Base-by-base conservation (phyloP, 2,113 vertebrate species). In the Hemibagrus wyckioides region DNA sequence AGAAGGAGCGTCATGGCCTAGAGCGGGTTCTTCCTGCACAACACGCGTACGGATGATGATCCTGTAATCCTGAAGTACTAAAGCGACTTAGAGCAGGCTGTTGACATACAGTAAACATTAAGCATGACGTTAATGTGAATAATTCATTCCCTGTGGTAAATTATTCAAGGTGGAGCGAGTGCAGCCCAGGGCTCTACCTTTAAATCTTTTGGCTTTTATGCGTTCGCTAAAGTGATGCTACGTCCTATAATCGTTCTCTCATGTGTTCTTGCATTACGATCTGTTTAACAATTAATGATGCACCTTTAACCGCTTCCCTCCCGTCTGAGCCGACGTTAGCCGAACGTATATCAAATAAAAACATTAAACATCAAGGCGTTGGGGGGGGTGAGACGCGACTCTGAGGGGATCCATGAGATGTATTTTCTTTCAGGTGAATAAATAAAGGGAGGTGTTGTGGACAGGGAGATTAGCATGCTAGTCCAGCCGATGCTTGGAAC, bases 51-150 rank as follows among this genome's bases (percentile, higher is more conserved):
- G 86, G 73, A 89, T 83, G 73, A 89, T 83, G 87, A 54, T 59
- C 85, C 80, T 77, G 89, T 91, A 90, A 93, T 89, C 89, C 86
- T 19, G 73, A 90, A 84, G 91, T 48, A 88, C 81, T 75, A 79
- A 71, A 57, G 79, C 86, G 89, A 80, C 90, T 90, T 89, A 90
- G 88, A 90, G 89, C 67, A 85, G 36, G 14, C 82, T 90, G 65
- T 91, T 90, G 90, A 89, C 90, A 91, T 88, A 90, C 88, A 88
- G 89, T 91, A 90, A 86, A 80, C 85, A 88, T 92, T 92, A 82
- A 90, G 87, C 85, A 89, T 92, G 91, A 93, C 92, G 91, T 93
- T 93, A 89, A 90, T 90, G 91, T 94, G 91, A 94, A 94, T 94
- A 90, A 93, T 94, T 93, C 73, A 94, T 92, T 75, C 83, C 65